Conservation (phyloP, 1,140 invertebrate genomes). For the Euwallacea fornicatus region DNA sequence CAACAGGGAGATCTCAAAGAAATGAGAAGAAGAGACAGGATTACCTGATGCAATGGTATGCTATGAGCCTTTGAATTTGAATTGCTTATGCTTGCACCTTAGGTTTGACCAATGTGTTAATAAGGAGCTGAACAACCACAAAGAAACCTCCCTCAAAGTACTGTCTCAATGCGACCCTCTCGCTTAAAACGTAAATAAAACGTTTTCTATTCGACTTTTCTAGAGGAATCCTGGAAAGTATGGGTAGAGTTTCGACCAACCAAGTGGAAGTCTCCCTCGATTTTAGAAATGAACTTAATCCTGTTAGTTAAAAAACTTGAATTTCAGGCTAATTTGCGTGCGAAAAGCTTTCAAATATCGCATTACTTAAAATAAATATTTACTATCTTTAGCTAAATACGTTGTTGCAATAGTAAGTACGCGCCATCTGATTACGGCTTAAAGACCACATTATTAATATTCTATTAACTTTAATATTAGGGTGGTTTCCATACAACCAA, state of each 20-base stretch:
- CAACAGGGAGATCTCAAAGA: background rate
- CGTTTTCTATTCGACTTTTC: conserved; percentile 28
- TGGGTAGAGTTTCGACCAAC: conserved; percentile 46
- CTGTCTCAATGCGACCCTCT: conserved; percentile 17
- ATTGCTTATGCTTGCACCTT: background rate
- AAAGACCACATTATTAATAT: too few relatives aligned
- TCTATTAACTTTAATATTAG: too few relatives aligned
- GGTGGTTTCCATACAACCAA: too few relatives aligned
- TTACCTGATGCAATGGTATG: conserved; percentile 43
- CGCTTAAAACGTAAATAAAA: background rate
- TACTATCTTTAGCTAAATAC: too few relatives aligned
- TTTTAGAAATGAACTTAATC: conserved; percentile 45
- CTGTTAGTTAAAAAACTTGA: conserved; percentile 15
- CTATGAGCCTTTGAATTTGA: background rate
- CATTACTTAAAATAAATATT: too few relatives aligned
- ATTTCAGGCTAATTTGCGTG: too few relatives aligned
- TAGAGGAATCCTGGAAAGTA: conserved; percentile 34
- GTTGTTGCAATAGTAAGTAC: too few relatives aligned
- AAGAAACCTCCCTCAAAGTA: conserved; percentile 21
- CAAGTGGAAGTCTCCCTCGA: conserved; percentile 46
- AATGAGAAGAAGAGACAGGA: conserved; percentile 33
- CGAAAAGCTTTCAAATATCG: too few relatives aligned
- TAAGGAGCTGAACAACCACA: conserved; percentile 47
- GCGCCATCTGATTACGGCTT: too few relatives aligned
- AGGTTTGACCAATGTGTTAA: conserved; percentile 51